Base-by-base conservation (phyloP, 2,888 invertebrate species). In the Philhelius pedissequus region DNA sequence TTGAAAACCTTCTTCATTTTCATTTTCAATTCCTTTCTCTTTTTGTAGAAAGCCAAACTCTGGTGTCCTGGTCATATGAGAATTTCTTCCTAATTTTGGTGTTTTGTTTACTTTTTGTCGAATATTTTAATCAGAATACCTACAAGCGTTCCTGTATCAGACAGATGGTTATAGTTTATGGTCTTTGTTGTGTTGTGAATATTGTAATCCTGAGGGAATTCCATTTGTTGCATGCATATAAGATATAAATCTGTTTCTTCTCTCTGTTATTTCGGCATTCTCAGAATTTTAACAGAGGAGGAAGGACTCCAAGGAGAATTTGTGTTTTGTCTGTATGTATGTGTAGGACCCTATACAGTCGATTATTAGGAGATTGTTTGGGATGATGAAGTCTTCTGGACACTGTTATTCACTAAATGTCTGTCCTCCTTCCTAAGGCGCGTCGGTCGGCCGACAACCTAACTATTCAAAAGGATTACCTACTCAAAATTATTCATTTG, bases 401-500 rank as follows among this genome's bases (percentile, higher is more conserved):
- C 27, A 52, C 27, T 25, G n/a, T n/a, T n/a, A 11, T 50, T 25
- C n/a, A 15, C n/a, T n/a, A n/a, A n/a, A 9, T 15, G 2, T 30
- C 8, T 18, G 48, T 48, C 52, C 56, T 35, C 9, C n/a, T n/a
- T n/a, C n/a, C n/a, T n/a, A n/a, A n/a, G n/a, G n/a, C n/a, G n/a
- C n/a, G n/a, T n/a, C n/a, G n/a, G n/a, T n/a, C n/a, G n/a, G n/a
- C n/a, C n/a, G n/a, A n/a, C n/a, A n/a, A n/a, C n/a, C n/a, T n/a
- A n/a, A n/a, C n/a, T n/a, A n/a, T 60, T 40, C 6, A 7, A 27
- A 32, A 48, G 30, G 77, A 77, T 68, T 68, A 45, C 56, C 4
- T 3, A n/a, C 20, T 56, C 15, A 69, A 77, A 66, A 79, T 74
- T 70, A 74, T 79, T 83, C 62, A 83, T 83, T 79, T 83, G 64